phyloP scores from a whole-genome alignment of 2,888 invertebrate species.

The Alcis repandata region DNA sequence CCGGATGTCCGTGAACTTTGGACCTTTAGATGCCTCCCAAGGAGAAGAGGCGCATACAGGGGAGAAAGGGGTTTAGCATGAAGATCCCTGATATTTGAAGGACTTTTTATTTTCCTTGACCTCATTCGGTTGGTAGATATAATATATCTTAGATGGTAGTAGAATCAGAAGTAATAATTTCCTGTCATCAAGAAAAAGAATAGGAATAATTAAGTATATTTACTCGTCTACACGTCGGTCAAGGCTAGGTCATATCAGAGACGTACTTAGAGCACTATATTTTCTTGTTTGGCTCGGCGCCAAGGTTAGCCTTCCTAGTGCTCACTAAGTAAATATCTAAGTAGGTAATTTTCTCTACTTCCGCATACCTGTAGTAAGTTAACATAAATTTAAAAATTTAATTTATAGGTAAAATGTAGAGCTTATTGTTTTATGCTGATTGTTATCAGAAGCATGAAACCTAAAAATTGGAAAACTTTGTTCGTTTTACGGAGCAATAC shows the following conservation, averaged over 20 bases:
- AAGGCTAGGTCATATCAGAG: constrained; percentile 44
- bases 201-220: neutral
- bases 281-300: constrained; percentile 38
- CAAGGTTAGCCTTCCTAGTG: constrained; percentile 41
- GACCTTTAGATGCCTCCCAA: constrained; percentile 41
- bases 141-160: neutral
- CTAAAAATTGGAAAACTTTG: neutral
- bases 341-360: constrained; percentile 32
- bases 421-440: neutral
- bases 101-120: neutral
- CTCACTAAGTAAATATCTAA: constrained; percentile 39
- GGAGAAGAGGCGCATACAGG: constrained; percentile 13
- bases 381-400: neutral
- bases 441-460: neutral
- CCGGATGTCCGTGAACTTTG: constrained; percentile 66
- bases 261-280: constrained; percentile 38
- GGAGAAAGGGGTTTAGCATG: no score
- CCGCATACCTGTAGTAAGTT: constrained; percentile 10
- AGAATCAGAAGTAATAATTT: neutral
- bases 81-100: neutral
- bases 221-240: constrained; percentile 24
- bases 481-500: no score
- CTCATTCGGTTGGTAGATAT: neutral
- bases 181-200: neutral
- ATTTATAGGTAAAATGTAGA: neutral